Percentiles rank a stretch among this genome's conserved stretches.
Evolutionary conservation across 1,140 invertebrate species (phyloP).

Genomic region (Heliconius hewitsoni): DNA sequence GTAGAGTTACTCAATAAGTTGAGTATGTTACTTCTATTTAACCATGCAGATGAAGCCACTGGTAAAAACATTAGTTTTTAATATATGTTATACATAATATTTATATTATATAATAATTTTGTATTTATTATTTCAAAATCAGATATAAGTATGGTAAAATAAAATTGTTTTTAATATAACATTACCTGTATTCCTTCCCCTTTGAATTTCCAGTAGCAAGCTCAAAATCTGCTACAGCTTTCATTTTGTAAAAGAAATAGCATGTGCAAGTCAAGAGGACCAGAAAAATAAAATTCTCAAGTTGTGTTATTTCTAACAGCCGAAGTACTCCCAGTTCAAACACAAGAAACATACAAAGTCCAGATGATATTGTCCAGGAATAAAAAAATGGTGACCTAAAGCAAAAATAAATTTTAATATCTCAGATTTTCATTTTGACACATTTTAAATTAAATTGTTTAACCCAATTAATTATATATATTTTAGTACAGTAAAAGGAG

Average conservation of each 20-base stretch:
- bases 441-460: too few relatives aligned
- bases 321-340: constrained; percentile 85
- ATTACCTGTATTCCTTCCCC: constrained; percentile 69
- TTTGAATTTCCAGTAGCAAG: constrained; percentile 59
- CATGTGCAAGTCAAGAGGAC: constrained; percentile 81
- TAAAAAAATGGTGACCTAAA: constrained; percentile 85
- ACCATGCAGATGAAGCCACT: too few relatives aligned
- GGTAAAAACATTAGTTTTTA: too few relatives aligned
- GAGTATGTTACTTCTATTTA: too few relatives aligned
- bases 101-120: too few relatives aligned
- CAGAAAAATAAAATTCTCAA: constrained; percentile 85
- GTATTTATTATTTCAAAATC: not conserved
- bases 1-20: too few relatives aligned
- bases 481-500: too few relatives aligned
- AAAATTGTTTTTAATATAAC: too few relatives aligned
- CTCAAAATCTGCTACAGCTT: constrained; percentile 75
- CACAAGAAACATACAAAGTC: constrained; percentile 83
- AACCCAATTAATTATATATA: too few relatives aligned
- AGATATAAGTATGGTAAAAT: not conserved
- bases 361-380: constrained; percentile 85
- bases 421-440: too few relatives aligned
- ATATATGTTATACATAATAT: too few relatives aligned
- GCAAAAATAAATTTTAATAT: constrained; percentile 24
- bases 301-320: constrained; percentile 84
- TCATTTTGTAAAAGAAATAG: constrained; percentile 83